Percentiles rank a stretch among this genome's conserved stretches.
Conservation (phyloP, 2,888 invertebrate genomes). For the Chrysolina americana region DNA sequence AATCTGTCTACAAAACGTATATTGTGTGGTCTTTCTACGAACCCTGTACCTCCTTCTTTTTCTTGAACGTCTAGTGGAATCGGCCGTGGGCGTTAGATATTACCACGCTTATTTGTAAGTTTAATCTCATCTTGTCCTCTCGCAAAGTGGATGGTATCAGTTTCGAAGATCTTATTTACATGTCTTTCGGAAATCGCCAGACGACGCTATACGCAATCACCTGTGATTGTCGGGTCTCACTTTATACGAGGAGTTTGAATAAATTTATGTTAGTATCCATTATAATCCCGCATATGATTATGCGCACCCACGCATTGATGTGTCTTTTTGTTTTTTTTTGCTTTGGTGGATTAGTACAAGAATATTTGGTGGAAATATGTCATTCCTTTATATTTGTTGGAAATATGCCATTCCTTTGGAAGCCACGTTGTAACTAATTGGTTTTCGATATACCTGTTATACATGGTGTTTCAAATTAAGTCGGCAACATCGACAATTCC, state of each 20-base stretch:
- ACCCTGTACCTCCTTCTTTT: slow-evolving; percentile 9
- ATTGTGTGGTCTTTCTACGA: slow-evolving; percentile 22
- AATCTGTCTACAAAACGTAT: background rate
- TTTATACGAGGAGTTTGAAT: slow-evolving; percentile 31
- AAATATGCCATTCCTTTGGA: no score
- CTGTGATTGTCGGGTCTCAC: slow-evolving; percentile 30
- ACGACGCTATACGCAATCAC: slow-evolving; percentile 27
- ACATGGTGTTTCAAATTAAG: no score
- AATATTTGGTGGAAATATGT: background rate
- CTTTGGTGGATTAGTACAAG: background rate
- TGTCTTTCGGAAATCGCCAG: slow-evolving; percentile 31
- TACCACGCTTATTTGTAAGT: slow-evolving; percentile 34
- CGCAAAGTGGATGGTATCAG: slow-evolving; percentile 33
- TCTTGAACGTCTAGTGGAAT: background rate
- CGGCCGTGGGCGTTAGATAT: slow-evolving; percentile 12
- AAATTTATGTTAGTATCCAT: slow-evolving; percentile 26
- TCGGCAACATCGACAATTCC: no score
- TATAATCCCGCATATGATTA: slow-evolving; percentile 20
- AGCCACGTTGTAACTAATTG: no score
- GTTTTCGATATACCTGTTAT: no score
- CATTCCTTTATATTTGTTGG: background rate
- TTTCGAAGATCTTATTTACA: slow-evolving; percentile 38
- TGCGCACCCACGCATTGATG: slow-evolving; percentile 30
- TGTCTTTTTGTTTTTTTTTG: background rate
- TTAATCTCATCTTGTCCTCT: slow-evolving; percentile 31